Percentiles rank a stretch among this genome's conserved stretches.
Evolutionary conservation across 2,113 vertebrate species (phyloP).

Genomic region (Eidolon helvum): DNA sequence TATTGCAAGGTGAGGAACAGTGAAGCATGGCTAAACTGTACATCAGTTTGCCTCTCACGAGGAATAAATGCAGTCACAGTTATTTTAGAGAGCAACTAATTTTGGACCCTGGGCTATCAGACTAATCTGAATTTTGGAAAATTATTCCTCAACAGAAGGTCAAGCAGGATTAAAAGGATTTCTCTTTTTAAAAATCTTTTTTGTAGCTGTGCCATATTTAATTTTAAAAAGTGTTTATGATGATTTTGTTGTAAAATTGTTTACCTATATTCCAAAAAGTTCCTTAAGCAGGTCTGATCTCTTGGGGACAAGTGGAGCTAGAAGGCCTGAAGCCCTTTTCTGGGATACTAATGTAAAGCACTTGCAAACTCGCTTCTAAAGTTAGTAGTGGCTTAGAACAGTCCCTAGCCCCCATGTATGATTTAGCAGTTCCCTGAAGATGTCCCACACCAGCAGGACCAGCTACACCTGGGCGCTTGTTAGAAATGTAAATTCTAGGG

Average conservation of each 20-base stretch:
- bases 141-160: background rate
- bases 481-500: background rate
- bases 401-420: background rate
- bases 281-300: background rate
- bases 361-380: background rate
- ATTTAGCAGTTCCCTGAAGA: background rate
- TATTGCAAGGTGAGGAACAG: background rate
- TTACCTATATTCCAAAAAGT: background rate
- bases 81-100: background rate
- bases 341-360: background rate
- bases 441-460: background rate
- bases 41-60: background rate
- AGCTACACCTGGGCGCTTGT: background rate
- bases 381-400: background rate
- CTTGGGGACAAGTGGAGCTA: background rate
- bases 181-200: background rate
- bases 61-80: background rate
- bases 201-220: background rate
- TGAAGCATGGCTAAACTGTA: background rate
- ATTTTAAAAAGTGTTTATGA: background rate
- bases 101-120: background rate
- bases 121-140: background rate
- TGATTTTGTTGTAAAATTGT: background rate
- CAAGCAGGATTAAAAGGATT: background rate
- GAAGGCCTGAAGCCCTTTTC: background rate